These are phyloP conservation scores for Siniperca scherzeri DNA, from an alignment of 2,797 vertebrate genomes.

Conservation along the genomic window DNA sequence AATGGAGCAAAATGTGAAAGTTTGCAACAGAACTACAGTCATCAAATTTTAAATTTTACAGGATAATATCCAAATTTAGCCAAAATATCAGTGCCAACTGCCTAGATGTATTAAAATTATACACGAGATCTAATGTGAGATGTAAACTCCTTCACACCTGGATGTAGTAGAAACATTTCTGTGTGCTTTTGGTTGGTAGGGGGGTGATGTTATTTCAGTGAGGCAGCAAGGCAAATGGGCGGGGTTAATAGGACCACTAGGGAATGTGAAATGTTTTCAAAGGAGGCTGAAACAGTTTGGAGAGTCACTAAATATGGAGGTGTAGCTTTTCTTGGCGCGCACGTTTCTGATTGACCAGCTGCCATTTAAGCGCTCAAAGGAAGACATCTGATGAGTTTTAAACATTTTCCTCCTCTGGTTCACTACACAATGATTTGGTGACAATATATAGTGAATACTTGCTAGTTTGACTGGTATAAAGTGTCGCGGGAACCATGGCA, in stretches of 20 bases:
- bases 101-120: neutral
- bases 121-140: slow-evolving; percentile 23
- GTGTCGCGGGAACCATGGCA: slow-evolving; percentile 80
- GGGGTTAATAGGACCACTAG: slow-evolving; percentile 72
- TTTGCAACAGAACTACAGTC: neutral
- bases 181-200: slow-evolving; percentile 50
- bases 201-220: slow-evolving; percentile 71
- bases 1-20: neutral
- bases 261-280: slow-evolving; percentile 73
- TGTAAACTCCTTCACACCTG: slow-evolving; percentile 60
- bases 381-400: slow-evolving; percentile 4
- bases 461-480: slow-evolving; percentile 15
- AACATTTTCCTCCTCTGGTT: neutral
- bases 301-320: slow-evolving; percentile 54
- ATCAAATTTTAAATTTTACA: neutral
- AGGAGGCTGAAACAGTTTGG: slow-evolving; percentile 61
- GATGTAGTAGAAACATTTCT: slow-evolving; percentile 49
- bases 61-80: slow-evolving; percentile 3
- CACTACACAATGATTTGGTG: slow-evolving; percentile 44
- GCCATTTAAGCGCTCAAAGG: neutral
- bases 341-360: slow-evolving; percentile 10
- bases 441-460: slow-evolving; percentile 13
- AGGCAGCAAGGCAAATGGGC: slow-evolving; percentile 72
- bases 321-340: slow-evolving; percentile 30
- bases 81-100: neutral